These are phyloP conservation scores for Andricus grossulariae DNA, from an alignment of 1,140 invertebrate genomes.

Conservation along the genomic window DNA sequence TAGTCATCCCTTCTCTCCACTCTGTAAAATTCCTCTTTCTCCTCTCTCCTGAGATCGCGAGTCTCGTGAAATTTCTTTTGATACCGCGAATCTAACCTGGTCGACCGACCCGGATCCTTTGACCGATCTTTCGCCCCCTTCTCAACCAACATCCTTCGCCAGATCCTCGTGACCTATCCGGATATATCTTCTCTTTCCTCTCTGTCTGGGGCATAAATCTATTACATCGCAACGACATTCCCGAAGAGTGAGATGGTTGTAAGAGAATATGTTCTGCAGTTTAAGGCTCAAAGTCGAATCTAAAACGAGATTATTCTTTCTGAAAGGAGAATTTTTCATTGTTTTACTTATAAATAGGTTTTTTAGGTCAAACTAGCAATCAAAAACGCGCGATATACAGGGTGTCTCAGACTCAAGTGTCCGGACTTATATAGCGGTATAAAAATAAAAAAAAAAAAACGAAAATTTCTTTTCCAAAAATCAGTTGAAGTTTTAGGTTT, in stretches of 20 bases:
- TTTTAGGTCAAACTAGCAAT: no score
- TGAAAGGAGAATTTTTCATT: neutral
- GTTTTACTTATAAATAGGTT: neutral
- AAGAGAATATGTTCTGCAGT: constrained; percentile 6
- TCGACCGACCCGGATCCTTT: constrained; percentile 10
- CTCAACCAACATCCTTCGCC: constrained; percentile 30
- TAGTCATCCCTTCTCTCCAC: neutral
- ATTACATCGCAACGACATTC: constrained; percentile 56
- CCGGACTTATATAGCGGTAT: no score
- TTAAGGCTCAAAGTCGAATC: constrained; percentile 4
- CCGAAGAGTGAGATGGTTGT: constrained; percentile 26
- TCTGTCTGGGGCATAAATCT: constrained; percentile 58
- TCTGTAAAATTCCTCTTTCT: neutral
- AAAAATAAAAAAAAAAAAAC: no score
- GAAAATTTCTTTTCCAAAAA: no score
- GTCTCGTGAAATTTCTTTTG: constrained; percentile 31
- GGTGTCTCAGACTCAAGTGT: no score
- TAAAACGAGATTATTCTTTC: neutral
- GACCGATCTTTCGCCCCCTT: constrained; percentile 22
- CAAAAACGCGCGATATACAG: no score
- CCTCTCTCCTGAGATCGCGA: neutral
- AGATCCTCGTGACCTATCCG: constrained; percentile 24
- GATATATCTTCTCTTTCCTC: constrained; percentile 22
- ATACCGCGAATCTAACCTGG: constrained; percentile 19
- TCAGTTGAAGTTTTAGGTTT: no score